A percentile compares a stretch with the other conserved stretches of the same genome.
Evolutionary conservation across 1,140 invertebrate genomes (phyloP).

Genomic region (Cydia amplana): DNA sequence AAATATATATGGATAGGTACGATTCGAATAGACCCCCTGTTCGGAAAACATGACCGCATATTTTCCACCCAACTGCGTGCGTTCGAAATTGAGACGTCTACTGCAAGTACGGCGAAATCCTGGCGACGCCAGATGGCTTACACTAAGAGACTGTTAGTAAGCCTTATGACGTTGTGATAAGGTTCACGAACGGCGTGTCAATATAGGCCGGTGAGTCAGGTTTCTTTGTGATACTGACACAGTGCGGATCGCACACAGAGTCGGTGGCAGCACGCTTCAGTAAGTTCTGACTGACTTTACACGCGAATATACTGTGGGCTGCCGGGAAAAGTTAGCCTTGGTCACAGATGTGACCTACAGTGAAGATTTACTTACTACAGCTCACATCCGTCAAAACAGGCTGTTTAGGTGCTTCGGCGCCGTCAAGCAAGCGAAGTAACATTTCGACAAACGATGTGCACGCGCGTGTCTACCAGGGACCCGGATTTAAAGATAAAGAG

Average conservation of each 20-base stretch:
- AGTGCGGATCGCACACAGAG: not conserved
- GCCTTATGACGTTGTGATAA: too few relatives aligned
- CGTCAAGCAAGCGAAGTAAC: too few relatives aligned
- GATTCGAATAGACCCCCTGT: not conserved
- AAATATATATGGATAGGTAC: not conserved
- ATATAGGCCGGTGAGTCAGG: not conserved
- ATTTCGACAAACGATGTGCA: too few relatives aligned
- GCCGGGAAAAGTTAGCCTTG: not conserved
- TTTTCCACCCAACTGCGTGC: not conserved
- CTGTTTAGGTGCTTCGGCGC: too few relatives aligned
- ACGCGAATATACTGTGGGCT: not conserved
- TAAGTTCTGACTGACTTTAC: not conserved
- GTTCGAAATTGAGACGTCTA: not conserved
- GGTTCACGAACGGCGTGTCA: too few relatives aligned
- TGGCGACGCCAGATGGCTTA: not conserved
- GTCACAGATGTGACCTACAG: too few relatives aligned
- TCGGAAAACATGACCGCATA: not conserved
- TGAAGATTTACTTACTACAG: too few relatives aligned
- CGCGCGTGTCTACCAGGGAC: too few relatives aligned
- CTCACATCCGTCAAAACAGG: too few relatives aligned
- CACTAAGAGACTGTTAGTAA: too few relatives aligned
- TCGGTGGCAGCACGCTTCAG: slow-evolving; percentile 8
- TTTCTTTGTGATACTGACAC: not conserved
- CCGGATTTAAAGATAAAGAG: too few relatives aligned
- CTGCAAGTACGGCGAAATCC: slow-evolving; percentile 9